Evolutionary conservation across 2,113 vertebrate species (phyloP), one percentile per base, ranked within the genome.

Genomic region (Lanius ludovicianus): DNA sequence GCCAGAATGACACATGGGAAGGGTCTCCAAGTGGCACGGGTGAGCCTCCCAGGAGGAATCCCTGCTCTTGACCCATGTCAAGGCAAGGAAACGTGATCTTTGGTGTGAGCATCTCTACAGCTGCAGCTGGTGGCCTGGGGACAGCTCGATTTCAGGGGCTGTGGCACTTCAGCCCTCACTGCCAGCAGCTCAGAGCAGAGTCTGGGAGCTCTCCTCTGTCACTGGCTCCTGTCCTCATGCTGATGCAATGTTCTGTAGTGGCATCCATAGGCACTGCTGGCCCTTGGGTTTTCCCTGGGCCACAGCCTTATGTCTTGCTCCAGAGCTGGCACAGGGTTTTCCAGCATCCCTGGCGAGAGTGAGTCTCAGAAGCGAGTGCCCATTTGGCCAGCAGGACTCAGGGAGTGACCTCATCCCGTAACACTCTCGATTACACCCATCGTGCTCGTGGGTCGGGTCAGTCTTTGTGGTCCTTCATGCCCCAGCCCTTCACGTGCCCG

Each of bases 21-120:
- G 94, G 95, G 74, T 83, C 60, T 74, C 73, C 67, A 31, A 60
- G 92, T 37, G 95, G 69, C 89, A 33, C 12, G 3, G 64, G 47
- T 13, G 39, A 42, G 94, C 75, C 55, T 75, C 60, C 78, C 13
- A 60, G 82, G 79, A 47, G 87, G 59, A 27, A 84, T 57, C 94
- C 75, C 81, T 63, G 65, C 74, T 95, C 78, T 10, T 83, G 82
- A 85, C 96, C 98, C 95, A 24, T 35, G 74, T 28, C 95, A 41
- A 53, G 90, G 96, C 93, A 55, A 88, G 67, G 94, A 94, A 87
- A 94, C 88, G 19, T 60, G 93, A 84, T 95, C 60, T 49, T 84
- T 52, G 56, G 77, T 42, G 62, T 39, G 97, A 96, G 93, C 57
- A 77, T 87, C 52, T 22, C 50, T 5, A 2, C 11, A 28, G 30